These are phyloP conservation scores for Stegodyphus mimosarum DNA, from an alignment of 1,140 invertebrate species.

Conservation along the genomic window DNA sequence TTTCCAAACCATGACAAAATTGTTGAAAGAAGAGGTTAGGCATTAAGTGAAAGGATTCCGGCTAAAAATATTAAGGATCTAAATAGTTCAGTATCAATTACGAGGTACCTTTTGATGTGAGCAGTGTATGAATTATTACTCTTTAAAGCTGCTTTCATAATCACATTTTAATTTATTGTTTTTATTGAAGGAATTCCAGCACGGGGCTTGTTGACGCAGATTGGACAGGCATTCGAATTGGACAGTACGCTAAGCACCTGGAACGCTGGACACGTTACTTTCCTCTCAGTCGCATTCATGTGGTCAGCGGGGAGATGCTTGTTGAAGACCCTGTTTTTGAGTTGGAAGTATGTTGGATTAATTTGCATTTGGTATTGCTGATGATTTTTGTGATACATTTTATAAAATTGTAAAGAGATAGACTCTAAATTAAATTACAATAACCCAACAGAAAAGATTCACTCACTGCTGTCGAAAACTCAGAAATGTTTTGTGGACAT, in stretches of 20 bases:
- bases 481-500: too few species aligned
- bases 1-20: too few species aligned
- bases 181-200: constrained; percentile 43
- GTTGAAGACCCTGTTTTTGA: constrained; percentile 70
- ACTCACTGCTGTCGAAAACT: too few species aligned
- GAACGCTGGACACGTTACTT: constrained; percentile 71
- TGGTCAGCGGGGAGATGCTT: constrained; percentile 72
- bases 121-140: too few species aligned
- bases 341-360: constrained; percentile 63
- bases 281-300: constrained; percentile 69
- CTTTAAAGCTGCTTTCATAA: too few species aligned
- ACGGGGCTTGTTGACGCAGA: constrained; percentile 68
- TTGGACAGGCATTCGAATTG: constrained; percentile 71
- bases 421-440: not conserved
- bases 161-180: not conserved
- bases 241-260: constrained; percentile 71
- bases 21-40: too few species aligned
- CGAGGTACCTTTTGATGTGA: too few species aligned
- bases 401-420: not conserved
- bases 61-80: too few species aligned
- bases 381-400: not conserved
- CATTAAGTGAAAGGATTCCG: too few species aligned
- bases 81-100: too few species aligned
- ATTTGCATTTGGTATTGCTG: not conserved
- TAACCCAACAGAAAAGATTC: too few species aligned